phyloP scores from a whole-genome alignment of 2,797 vertebrate species.

The Sarcoramphus papa region DNA sequence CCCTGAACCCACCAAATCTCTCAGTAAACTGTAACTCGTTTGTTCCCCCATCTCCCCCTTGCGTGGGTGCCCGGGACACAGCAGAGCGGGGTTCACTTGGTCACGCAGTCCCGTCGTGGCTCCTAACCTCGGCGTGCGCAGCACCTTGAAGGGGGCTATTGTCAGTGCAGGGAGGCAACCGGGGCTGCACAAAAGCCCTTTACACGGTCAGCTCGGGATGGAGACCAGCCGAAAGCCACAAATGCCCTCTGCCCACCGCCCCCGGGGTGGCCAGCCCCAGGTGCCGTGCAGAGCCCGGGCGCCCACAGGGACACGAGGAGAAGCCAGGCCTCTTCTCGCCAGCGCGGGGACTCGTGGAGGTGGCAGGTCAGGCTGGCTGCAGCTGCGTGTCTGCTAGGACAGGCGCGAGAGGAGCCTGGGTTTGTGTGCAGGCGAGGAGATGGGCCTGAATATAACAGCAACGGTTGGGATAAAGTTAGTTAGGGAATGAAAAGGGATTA shows the following conservation, averaged over 20 bases:
- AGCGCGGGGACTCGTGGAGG: accelerated
- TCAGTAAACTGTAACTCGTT: background rate
- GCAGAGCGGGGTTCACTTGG: background rate
- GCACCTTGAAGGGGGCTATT: conserved; percentile 2
- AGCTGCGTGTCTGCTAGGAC: background rate
- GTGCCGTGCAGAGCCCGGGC: accelerated
- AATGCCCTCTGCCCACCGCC: background rate
- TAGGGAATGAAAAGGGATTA: background rate
- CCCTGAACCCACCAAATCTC: background rate
- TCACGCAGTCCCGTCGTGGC: accelerated
- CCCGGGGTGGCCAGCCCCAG: accelerated
- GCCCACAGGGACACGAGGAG: accelerated
- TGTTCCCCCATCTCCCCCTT: background rate
- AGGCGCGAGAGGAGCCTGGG: accelerated
- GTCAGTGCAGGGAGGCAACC: background rate
- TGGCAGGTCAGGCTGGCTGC: background rate
- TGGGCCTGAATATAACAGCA: background rate
- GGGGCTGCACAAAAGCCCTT: background rate
- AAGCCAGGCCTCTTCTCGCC: background rate
- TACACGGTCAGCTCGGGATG: background rate
- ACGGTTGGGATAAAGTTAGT: accelerated
- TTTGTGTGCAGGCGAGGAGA: background rate
- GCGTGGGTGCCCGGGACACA: accelerated
- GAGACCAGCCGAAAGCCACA: background rate
- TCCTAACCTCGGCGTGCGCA: background rate